Evolutionary conservation across 2,113 vertebrate species (phyloP).

Genomic region (Paraplagusia blochii): DNA sequence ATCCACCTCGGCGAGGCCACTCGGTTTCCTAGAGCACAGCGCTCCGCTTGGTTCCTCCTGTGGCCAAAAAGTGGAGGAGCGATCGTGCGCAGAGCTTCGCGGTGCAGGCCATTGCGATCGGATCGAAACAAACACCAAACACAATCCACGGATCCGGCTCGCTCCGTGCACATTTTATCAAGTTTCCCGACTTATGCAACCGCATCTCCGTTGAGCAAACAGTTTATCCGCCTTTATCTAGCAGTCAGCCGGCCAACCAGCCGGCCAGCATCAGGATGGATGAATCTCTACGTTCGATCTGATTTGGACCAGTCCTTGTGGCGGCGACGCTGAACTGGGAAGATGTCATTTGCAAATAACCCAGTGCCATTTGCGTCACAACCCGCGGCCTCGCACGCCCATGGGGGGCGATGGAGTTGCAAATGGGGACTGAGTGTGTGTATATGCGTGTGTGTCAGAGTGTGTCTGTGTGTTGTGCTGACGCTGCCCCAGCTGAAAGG

Average conservation of each 20-base stretch:
- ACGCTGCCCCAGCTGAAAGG: slow-evolving; percentile 68
- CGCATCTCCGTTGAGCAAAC: slow-evolving; percentile 58
- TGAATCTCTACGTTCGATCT: slow-evolving; percentile 22
- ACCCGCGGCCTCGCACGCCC: slow-evolving; percentile 71
- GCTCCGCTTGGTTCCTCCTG: slow-evolving; percentile 52
- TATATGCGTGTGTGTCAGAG: no score
- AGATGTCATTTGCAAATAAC: slow-evolving; percentile 67
- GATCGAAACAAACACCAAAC: slow-evolving; percentile 28
- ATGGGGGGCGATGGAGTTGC: slow-evolving; percentile 72
- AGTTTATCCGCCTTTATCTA: slow-evolving; percentile 48
- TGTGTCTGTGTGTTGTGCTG: slow-evolving; percentile 52
- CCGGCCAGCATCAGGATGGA: slow-evolving; percentile 31
- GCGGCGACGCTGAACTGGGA: slow-evolving; percentile 41
- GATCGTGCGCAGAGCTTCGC: slow-evolving; percentile 26
- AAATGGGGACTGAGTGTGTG: slow-evolving; percentile 64
- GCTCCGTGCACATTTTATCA: slow-evolving; percentile 61
- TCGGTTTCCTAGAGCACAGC: slow-evolving; percentile 32
- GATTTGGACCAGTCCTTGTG: slow-evolving; percentile 26
- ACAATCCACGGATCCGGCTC: slow-evolving; percentile 24
- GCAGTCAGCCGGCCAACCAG: slow-evolving; percentile 51
- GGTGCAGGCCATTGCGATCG: slow-evolving; percentile 27
- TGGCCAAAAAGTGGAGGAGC: slow-evolving; percentile 46
- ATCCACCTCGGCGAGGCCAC: slow-evolving; percentile 66
- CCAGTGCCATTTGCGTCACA: slow-evolving; percentile 74
- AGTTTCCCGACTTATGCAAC: slow-evolving; percentile 75